phyloP scores from a whole-genome alignment of 2,113 vertebrate species.

The Cyphomyrus discorhynchus region DNA sequence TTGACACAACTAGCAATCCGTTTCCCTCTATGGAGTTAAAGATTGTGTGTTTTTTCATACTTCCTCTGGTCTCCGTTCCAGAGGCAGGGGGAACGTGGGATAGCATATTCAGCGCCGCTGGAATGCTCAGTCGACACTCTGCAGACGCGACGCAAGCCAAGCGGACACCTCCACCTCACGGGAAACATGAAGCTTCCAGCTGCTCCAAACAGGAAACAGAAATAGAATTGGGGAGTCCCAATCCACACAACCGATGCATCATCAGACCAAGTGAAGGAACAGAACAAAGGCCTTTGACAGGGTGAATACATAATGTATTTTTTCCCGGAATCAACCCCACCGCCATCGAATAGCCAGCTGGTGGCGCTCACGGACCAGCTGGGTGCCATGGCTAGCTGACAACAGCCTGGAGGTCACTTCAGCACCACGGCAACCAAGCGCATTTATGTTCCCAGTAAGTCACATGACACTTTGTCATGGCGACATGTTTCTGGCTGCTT shows the following conservation, averaged over 20 bases:
- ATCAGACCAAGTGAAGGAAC: not conserved
- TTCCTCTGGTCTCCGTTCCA: not conserved
- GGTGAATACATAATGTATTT: not conserved
- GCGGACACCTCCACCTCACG: not conserved
- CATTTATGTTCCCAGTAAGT: not conserved
- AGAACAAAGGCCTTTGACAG: not conserved
- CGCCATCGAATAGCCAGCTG: not conserved
- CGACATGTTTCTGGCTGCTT: not conserved
- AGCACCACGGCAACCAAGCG: not conserved
- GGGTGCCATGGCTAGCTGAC: not conserved
- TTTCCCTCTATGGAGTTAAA: not conserved
- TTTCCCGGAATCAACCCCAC: not conserved
- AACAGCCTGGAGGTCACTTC: not conserved
- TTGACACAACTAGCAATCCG: not conserved
- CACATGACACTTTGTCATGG: not conserved
- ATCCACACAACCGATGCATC: not conserved
- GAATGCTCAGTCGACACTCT: not conserved
- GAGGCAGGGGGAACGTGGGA: not conserved
- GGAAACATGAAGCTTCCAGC: not conserved
- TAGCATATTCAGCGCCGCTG: not conserved
- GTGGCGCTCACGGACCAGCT: not conserved
- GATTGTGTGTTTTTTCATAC: not conserved
- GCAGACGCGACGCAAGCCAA: not conserved
- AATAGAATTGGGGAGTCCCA: not conserved
- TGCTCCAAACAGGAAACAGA: not conserved